These are phyloP conservation scores for Parnassius glacialis DNA, from an alignment of 2,888 invertebrate species.

Conservation along the genomic window DNA sequence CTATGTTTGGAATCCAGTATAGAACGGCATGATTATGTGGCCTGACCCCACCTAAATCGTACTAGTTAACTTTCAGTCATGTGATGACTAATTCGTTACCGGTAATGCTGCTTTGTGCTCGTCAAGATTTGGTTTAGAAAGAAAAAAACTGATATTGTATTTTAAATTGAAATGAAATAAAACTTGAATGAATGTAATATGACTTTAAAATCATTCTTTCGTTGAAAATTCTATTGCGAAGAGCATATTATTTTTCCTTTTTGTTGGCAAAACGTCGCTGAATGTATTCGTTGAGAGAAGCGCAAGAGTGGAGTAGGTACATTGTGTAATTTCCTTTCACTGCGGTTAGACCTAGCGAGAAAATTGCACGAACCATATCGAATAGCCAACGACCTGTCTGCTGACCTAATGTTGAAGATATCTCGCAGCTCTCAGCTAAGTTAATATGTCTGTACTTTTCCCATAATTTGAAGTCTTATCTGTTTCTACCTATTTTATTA, in stretches of 20 bases:
- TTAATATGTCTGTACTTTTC: neutral
- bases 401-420: constrained; percentile 3
- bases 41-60: too few relatives aligned
- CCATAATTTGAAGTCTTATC: too few relatives aligned
- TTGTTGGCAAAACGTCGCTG: neutral
- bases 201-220: neutral
- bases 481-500: too few relatives aligned
- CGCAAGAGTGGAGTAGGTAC: neutral
- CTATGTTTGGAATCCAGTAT: too few relatives aligned
- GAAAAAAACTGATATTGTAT: too few relatives aligned
- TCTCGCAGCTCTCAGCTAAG: too few relatives aligned
- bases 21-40: too few relatives aligned
- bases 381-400: constrained; percentile 3
- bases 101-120: too few relatives aligned
- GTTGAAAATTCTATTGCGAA: neutral
- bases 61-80: too few relatives aligned
- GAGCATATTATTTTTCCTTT: neutral
- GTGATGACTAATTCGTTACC: too few relatives aligned
- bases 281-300: neutral
- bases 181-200: neutral
- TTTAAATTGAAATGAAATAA: neutral
- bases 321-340: constrained; percentile 31
- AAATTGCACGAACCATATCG: constrained; percentile 16
- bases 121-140: too few relatives aligned
- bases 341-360: constrained; percentile 16